Evolutionary conservation across 2,888 invertebrate genomes (phyloP), one percentile per base, ranked within the genome.

Genomic region (Aproaerema taeniolella): DNA sequence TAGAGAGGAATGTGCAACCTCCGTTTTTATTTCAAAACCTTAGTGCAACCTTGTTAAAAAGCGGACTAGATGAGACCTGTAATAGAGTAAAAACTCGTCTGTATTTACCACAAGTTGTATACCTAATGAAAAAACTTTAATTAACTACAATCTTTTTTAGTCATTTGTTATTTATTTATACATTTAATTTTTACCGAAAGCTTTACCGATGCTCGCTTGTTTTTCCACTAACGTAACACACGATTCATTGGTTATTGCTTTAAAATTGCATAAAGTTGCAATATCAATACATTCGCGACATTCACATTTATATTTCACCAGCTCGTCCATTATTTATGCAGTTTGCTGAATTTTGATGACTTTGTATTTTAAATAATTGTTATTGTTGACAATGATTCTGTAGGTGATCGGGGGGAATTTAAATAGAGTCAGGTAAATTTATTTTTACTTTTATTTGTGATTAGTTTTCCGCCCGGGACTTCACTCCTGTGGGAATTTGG

Each of bases 291-390:
- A 38, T 29, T 38, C 47, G 48, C 45, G 49, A 31, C 41, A 41
- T 43, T 37, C 39, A 49, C 58, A 64, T 64, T 61, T 63, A 64
- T 63, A 58, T 60, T 61, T 47, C 58, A 58, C 55, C 53, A 53
- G 46, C 47, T 46, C 49, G 45, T 49, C 43, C 42, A 58, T 64
- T 62, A 65, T 61, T 66, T 62, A 65, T 67, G 62, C 64, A 59
- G 49, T 55, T 52, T 53, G 60, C 54, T 68, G 65, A 61, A 67
- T 67, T 69, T 68, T 69, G 67, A 70, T 69, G 67, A 64, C 55
- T 52, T 49, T 45, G 52, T 64, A 67, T 62, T 67, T 63, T 63
- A 66, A n/a, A n/a, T n/a, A n/a, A n/a, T n/a, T n/a, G n/a, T n/a
- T 61, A 59, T 58, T 56, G 58, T 52, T 52, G 64, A 58, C 61